Conservation (phyloP, 2,888 invertebrate species). For the Heterodera filipjevi region DNA sequence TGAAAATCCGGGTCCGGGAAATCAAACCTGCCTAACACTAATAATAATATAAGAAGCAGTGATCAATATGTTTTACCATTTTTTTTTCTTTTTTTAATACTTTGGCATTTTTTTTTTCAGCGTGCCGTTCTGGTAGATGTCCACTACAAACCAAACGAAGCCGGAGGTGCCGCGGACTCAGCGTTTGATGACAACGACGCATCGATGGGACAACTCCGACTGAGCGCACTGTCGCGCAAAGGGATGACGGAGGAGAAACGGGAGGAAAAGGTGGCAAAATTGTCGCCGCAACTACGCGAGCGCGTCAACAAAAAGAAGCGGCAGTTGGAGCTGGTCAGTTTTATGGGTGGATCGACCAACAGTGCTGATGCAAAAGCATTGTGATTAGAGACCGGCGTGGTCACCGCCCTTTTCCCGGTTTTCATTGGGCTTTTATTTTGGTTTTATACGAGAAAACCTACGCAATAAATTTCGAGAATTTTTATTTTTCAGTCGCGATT, state of each 20-base stretch:
- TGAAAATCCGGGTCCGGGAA: too few relatives aligned
- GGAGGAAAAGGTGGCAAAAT: conserved; percentile 24
- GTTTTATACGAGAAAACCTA: too few relatives aligned
- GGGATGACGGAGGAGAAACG: conserved; percentile 19
- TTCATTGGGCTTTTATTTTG: too few relatives aligned
- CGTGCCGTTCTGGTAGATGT: not conserved
- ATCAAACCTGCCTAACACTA: too few relatives aligned
- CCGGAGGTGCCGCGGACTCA: not conserved
- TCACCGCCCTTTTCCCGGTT: too few relatives aligned
- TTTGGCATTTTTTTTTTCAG: not conserved
- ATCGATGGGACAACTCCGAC: not conserved
- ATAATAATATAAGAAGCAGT: too few relatives aligned
- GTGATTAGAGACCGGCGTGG: too few relatives aligned
- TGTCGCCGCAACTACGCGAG: conserved; percentile 18
- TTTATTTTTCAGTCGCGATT: too few relatives aligned
- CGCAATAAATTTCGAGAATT: too few relatives aligned
- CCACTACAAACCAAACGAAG: not conserved
- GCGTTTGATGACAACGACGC: not conserved
- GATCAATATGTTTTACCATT: too few relatives aligned
- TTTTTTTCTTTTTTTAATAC: not conserved
- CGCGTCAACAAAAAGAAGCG: conserved; percentile 23
- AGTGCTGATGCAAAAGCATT: too few relatives aligned
- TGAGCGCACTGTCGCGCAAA: conserved; percentile 7
- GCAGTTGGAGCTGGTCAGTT: conserved; percentile 20
- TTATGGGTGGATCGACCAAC: too few relatives aligned